Percentiles rank a stretch among this genome's conserved stretches.
Evolutionary conservation across 2,113 vertebrate genomes (phyloP).

Genomic region (Synodontis membranacea): DNA sequence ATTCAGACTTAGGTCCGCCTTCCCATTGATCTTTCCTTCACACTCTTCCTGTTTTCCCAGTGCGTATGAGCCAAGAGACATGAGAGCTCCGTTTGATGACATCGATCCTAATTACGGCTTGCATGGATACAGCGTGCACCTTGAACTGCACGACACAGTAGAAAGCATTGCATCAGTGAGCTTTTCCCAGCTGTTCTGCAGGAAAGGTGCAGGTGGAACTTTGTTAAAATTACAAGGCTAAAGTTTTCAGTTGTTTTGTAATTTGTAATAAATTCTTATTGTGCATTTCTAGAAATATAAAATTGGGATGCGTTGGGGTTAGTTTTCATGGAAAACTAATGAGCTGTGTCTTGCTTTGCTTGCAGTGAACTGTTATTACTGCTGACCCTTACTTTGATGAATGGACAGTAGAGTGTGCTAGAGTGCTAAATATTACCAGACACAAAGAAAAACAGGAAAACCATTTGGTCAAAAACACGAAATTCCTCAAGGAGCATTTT

Average conservation of each 20-base stretch:
- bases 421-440: neutral
- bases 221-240: neutral
- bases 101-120: slow-evolving; percentile 81
- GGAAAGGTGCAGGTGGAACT: slow-evolving; percentile 73
- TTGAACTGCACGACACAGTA: slow-evolving; percentile 77
- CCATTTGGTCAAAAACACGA: neutral
- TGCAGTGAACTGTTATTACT: neutral
- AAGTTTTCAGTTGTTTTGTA: neutral
- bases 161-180: slow-evolving; percentile 74
- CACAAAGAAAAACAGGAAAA: neutral
- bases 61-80: slow-evolving; percentile 62
- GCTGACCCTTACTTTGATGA: neutral
- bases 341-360: neutral
- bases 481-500: neutral
- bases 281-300: neutral
- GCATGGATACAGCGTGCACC: slow-evolving; percentile 81
- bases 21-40: neutral
- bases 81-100: slow-evolving; percentile 74
- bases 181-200: slow-evolving; percentile 79
- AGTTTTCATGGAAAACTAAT: neutral
- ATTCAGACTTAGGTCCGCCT: neutral
- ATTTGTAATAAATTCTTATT: neutral
- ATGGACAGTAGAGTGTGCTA: slow-evolving; percentile 51
- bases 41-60: slow-evolving; percentile 62
- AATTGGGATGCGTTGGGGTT: neutral